Conservation (phyloP, 2,888 invertebrate genomes). For the Drosophila quasianomalipes region DNA sequence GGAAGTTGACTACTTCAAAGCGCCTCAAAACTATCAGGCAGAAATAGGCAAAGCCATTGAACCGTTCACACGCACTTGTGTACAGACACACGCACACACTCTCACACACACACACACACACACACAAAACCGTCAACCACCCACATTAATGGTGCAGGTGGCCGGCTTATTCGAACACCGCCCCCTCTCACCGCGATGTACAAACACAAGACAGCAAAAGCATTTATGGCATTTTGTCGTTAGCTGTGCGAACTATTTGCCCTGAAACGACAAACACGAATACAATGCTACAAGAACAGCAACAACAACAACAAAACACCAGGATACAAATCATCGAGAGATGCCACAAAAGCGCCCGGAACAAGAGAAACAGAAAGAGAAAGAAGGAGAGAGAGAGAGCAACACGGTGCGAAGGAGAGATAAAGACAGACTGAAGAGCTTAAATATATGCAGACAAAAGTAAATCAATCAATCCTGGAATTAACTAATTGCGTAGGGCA, state of each 20-base stretch:
- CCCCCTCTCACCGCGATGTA: slow-evolving; percentile 6
- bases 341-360: slow-evolving; percentile 44
- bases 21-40: slow-evolving; percentile 19
- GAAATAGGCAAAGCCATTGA: slow-evolving; percentile 32
- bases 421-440: slow-evolving; percentile 13
- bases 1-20: slow-evolving; percentile 21
- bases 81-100: background rate
- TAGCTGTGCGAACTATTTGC: slow-evolving; percentile 68
- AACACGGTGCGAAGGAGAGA: background rate
- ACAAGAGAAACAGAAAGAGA: slow-evolving; percentile 26
- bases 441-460: slow-evolving; percentile 60
- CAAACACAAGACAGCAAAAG: slow-evolving; percentile 63
- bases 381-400: background rate
- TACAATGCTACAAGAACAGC: slow-evolving; percentile 50
- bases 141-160: slow-evolving; percentile 17
- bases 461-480: slow-evolving; percentile 80
- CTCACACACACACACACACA: background rate
- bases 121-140: background rate
- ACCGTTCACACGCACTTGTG: slow-evolving; percentile 6
- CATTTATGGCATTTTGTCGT: slow-evolving; percentile 70
- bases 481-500: slow-evolving; percentile 82
- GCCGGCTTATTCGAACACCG: background rate
- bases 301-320: slow-evolving; percentile 26
- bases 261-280: slow-evolving; percentile 62
- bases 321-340: slow-evolving; percentile 59